Conservation (phyloP, 2,113 vertebrate species). For the Hylia prasina region DNA sequence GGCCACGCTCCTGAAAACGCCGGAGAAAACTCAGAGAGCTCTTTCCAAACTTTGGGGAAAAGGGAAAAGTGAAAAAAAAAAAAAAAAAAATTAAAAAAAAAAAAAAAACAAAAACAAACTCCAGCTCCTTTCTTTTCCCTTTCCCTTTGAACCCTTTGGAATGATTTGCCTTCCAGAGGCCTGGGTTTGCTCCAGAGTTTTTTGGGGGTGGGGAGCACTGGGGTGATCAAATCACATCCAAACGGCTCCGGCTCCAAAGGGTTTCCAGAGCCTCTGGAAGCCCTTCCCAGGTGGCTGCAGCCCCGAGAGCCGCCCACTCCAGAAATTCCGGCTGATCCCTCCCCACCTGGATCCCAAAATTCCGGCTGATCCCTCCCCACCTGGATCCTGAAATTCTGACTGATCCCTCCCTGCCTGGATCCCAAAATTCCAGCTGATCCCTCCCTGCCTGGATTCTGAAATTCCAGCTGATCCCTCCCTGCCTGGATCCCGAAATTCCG, state of each 20-base stretch:
- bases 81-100: too few species aligned
- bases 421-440: not conserved
- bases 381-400: too few species aligned
- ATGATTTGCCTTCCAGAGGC: not conserved
- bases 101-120: not conserved
- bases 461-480: not conserved
- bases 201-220: not conserved
- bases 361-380: too few species aligned
- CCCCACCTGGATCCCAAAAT: too few species aligned
- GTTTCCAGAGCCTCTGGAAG: not conserved
- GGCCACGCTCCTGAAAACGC: not conserved
- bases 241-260: not conserved
- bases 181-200: not conserved
- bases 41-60: not conserved
- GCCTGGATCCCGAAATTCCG: accelerated
- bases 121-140: not conserved
- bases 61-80: too few species aligned
- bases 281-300: not conserved
- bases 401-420: too few species aligned
- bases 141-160: not conserved
- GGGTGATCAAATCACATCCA: not conserved
- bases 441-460: not conserved
- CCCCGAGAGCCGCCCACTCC: not conserved
- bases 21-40: accelerated
- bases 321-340: too few species aligned